Conservation (phyloP, 2,888 invertebrate genomes). For the Gastrophysa polygoni region DNA sequence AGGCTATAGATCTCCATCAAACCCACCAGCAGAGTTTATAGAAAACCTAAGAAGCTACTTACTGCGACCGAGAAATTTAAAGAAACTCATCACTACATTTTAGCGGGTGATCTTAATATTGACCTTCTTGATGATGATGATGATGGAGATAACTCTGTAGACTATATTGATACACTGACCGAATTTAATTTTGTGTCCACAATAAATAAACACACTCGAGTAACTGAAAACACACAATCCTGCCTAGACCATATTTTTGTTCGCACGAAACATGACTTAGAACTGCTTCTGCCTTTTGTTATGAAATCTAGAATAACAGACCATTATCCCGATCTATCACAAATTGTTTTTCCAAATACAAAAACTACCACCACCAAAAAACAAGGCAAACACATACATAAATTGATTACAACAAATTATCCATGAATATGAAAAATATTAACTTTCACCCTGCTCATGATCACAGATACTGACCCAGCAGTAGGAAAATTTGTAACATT, state of each 20-base stretch:
- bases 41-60: conserved; percentile 11
- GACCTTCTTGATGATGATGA: conserved; percentile 6
- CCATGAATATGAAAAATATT: neutral
- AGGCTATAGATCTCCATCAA: conserved; percentile 12
- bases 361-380: neutral
- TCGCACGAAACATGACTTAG: neutral
- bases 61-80: neutral
- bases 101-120: conserved; percentile 7
- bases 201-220: conserved; percentile 4
- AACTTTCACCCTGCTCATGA: neutral
- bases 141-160: neutral
- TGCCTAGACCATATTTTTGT: conserved; percentile 4
- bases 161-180: conserved; percentile 1
- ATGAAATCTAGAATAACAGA: conserved; percentile 7
- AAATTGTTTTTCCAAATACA: neutral
- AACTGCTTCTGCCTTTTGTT: conserved; percentile 2
- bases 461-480: neutral
- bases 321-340: conserved; percentile 4
- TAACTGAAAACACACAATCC: conserved; percentile 3
- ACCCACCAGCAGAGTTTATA: conserved; percentile 11
- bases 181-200: conserved; percentile 5
- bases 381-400: conserved; percentile 1
- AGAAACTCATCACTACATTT: neutral
- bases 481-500: neutral
- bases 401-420: conserved; percentile 8